Base-by-base conservation (phyloP, 2,113 vertebrate genomes). In the Chiloscyllium plagiosum region DNA sequence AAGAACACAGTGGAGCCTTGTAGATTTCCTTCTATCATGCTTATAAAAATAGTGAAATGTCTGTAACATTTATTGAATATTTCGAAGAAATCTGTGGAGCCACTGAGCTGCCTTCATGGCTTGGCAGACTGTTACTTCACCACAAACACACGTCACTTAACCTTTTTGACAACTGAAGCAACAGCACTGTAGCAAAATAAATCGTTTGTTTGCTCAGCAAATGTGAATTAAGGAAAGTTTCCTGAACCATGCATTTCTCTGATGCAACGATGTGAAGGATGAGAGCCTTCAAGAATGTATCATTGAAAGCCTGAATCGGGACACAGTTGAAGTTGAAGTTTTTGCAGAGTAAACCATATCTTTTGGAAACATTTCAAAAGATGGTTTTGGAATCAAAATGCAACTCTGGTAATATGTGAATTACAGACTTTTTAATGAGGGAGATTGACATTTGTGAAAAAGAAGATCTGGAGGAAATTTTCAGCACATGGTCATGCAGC, bases 61-160 rank as follows among this genome's bases (percentile, higher is more conserved):
- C 94, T 95, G 94, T 47, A 95, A 72, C 68, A 95, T 95, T 95
- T 95, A 95, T 95, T 95, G 47, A 95, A 95, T 95, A 95, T 95
- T 95, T 95, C 50, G 94, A 13, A 95, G 94, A 95, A 95, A 95
- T 95, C 69, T 70, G 47, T 95, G 94, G 94, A 95, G 94, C 94
- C 94, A 95, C 94, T 95, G 69, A 95, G 68, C 94, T 95, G 94
- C 94, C 69, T 95, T 95, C 69, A 72, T 95, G 94, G 94, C 76
- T 95, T 95, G 94, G 94, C 94, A 95, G 94, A 95, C 68, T 72
- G 68, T 95, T 95, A 95, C 37, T 95, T 95, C 94, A 95, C 94
- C 94, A 95, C 94, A 95, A 50, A 24, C 26, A 52, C 68, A 95
- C 94, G 47, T 95, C 69, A 93, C 47, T 72, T 95, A 95, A 95